Base-by-base conservation (phyloP, 1,140 invertebrate species). In the Holotrichia oblita region DNA sequence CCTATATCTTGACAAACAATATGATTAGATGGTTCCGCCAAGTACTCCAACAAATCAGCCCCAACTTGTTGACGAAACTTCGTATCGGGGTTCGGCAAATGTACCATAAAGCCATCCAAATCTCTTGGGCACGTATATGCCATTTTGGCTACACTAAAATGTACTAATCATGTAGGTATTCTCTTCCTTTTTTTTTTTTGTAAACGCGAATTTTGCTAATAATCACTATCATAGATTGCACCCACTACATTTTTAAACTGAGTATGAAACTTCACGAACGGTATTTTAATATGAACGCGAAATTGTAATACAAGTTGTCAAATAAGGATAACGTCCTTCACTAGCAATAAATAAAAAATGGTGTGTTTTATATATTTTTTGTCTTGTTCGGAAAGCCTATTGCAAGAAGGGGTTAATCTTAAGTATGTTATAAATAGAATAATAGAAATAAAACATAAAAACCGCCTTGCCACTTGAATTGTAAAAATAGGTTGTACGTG, bases 1-100 rank as follows among this genome's bases (percentile, higher is more conserved):
- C 95, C 96, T 85, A 96, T 94, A 84, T 97, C 93, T 77, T 95
- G 94, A 87, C 95, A 97, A 22, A 93, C 91, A 81, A 97, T 91
- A 3, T 90, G 91, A 85, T 93, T 94, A 24, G 88, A 88, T 14
- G 91, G 89, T 84, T 97, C 93, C 41, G 90, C 91, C 73, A 98
- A 90, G 85, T 93, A 95, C 44, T 87, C 85, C 40, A 94, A 87
- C 78, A 98, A 89, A 84, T 96, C 92, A 81, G 90, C 91, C 73
- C 96, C 95, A 41, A 97, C 88, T 80, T 92, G 90, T 83, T 96
- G 92, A 82, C 97, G 94, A 78, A 94, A 93, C 77, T 95, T 94
- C 75, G 95, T 97, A 88, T 98, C 97, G 78, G 94, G 92, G 75
- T 95, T 95, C 40, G 91, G 90, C 83, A 98, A 90, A 82, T 94